These are phyloP conservation scores for Dynastes maya DNA, from an alignment of 2,888 invertebrate genomes.

Conservation along the genomic window DNA sequence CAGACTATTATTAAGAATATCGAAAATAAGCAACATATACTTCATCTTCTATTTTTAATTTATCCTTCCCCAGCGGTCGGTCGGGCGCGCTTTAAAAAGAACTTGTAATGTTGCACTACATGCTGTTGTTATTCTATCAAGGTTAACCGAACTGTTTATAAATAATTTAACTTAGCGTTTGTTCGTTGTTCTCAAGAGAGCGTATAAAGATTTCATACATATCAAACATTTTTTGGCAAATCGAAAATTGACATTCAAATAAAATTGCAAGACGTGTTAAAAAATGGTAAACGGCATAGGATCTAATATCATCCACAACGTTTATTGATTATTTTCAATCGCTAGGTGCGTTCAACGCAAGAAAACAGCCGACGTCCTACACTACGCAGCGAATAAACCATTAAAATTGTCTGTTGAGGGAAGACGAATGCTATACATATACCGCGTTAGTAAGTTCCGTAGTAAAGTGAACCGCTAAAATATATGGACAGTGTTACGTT, in stretches of 20 bases:
- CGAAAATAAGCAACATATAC: neutral
- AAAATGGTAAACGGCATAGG: neutral
- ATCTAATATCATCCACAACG: no score
- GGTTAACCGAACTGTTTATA: neutral
- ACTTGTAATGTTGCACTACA: neutral
- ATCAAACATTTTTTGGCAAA: no score
- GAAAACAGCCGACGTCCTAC: neutral
- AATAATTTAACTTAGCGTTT: neutral
- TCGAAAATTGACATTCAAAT: no score
- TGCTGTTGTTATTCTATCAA: neutral
- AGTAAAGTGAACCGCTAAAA: no score
- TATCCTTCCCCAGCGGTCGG: neutral
- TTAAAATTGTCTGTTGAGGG: neutral
- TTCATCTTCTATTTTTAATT: neutral
- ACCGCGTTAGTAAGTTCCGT: no score
- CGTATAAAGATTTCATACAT: no score
- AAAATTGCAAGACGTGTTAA: no score
- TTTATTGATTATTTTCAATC: constrained; percentile 15
- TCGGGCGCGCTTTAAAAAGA: neutral
- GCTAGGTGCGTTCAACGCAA: constrained; percentile 11
- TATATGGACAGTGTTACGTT: no score
- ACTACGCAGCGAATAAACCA: neutral
- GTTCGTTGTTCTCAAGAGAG: no score
- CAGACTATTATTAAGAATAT: neutral
- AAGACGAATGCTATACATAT: no score